Conservation (phyloP, 2,797 vertebrate genomes). For the Chiroxiphia lanceolata region DNA sequence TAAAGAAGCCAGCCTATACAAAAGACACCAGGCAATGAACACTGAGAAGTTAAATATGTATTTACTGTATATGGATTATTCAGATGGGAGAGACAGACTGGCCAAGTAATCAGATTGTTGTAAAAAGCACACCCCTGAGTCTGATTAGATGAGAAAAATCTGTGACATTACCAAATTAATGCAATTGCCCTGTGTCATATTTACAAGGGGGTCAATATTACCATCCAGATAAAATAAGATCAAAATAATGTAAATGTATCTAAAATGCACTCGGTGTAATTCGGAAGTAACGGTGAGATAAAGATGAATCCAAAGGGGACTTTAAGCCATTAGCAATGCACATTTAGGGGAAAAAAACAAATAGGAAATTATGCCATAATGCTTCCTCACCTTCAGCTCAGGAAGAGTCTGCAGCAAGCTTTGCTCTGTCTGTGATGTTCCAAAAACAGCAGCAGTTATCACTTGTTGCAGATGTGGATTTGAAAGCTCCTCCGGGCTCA, state of each 20-base stretch:
- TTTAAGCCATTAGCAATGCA: background rate
- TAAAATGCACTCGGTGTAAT: background rate
- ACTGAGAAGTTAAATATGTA: background rate
- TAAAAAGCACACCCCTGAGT: background rate
- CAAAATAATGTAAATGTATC: background rate
- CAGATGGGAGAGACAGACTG: background rate
- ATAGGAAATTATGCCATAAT: background rate
- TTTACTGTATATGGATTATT: background rate
- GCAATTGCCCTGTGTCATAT: no score
- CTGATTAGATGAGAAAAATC: background rate
- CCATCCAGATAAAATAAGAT: background rate
- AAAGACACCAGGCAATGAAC: no score
- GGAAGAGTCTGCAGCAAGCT: background rate
- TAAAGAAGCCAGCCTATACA: background rate
- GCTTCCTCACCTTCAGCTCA: background rate
- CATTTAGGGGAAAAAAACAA: background rate
- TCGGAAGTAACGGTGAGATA: background rate
- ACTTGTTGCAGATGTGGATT: background rate
- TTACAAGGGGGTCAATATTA: background rate
- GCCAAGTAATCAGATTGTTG: background rate
- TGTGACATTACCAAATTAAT: background rate
- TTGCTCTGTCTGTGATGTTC: background rate
- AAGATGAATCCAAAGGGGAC: background rate
- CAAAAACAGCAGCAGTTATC: background rate
- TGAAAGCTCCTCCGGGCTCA: background rate